phyloP scores from a whole-genome alignment of 2,797 vertebrate species.

The Pantherophis alleghaniensis region DNA sequence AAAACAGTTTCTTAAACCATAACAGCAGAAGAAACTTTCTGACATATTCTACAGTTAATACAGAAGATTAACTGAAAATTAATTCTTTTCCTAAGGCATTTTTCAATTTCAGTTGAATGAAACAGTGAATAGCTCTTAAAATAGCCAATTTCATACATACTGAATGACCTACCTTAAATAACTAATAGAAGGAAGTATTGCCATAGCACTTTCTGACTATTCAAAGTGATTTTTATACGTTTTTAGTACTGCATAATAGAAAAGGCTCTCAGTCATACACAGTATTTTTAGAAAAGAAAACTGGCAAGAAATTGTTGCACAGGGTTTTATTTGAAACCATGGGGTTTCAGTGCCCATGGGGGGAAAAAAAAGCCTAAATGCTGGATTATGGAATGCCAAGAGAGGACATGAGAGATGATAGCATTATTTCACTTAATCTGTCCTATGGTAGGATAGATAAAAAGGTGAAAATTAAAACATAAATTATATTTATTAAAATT shows the following conservation, averaged over 20 bases:
- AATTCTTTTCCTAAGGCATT: background rate
- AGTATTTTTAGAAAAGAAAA: background rate
- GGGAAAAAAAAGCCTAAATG: fast-evolving
- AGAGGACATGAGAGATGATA: background rate
- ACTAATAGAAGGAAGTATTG: background rate
- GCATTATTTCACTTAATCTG: background rate
- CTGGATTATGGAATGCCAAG: background rate
- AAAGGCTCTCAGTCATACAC: background rate
- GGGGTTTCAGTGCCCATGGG: background rate
- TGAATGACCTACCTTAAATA: background rate
- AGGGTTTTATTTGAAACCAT: background rate
- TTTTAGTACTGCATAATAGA: background rate
- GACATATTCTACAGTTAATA: background rate
- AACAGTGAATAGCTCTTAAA: background rate
- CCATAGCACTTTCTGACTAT: background rate
- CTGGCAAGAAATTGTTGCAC: background rate
- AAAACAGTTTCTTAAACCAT: background rate
- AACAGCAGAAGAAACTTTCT: background rate
- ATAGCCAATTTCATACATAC: background rate
- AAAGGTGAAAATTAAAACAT: background rate
- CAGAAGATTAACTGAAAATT: background rate
- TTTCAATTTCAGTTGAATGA: background rate
- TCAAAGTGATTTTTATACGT: background rate
- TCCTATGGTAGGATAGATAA: background rate
- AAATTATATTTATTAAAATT: background rate